These are phyloP conservation scores for Phengaris arion DNA, from an alignment of 2,888 invertebrate genomes.

Conservation along the genomic window DNA sequence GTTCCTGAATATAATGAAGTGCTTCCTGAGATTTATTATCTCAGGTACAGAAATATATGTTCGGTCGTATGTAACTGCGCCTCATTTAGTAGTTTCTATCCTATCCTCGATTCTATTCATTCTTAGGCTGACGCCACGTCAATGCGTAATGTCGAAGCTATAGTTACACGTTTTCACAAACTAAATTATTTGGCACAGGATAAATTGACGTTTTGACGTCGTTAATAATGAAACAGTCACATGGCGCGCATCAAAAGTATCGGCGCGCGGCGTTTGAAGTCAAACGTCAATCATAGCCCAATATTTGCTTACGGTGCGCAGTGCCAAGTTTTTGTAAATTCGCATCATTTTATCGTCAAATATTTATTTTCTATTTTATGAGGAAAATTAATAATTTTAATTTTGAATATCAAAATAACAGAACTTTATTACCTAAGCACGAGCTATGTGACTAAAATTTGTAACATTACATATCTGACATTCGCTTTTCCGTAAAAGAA, in stretches of 20 bases:
- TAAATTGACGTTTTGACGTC: background rate
- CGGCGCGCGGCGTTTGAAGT: slow-evolving; percentile 2
- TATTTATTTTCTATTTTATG: too few relatives aligned
- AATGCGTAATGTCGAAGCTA: background rate
- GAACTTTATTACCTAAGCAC: too few relatives aligned
- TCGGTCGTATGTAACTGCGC: background rate
- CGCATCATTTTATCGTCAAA: background rate
- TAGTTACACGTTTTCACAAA: background rate
- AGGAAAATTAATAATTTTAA: too few relatives aligned
- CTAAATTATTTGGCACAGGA: background rate
- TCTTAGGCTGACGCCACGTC: background rate
- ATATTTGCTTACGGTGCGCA: background rate
- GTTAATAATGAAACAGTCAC: background rate
- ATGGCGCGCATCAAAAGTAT: background rate
- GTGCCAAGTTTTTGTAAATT: slow-evolving; percentile 3
- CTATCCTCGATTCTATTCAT: background rate
- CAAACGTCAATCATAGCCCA: background rate
- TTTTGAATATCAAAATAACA: too few relatives aligned
- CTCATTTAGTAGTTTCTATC: background rate
- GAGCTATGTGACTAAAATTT: background rate
- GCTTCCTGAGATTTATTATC: slow-evolving; percentile 31
- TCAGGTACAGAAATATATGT: slow-evolving; percentile 20
- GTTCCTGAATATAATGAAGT: slow-evolving; percentile 30
- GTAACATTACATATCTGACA: background rate
- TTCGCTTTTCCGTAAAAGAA: background rate